phyloP scores from a whole-genome alignment of 2,113 vertebrate genomes.

The Mastomys coucha region DNA sequence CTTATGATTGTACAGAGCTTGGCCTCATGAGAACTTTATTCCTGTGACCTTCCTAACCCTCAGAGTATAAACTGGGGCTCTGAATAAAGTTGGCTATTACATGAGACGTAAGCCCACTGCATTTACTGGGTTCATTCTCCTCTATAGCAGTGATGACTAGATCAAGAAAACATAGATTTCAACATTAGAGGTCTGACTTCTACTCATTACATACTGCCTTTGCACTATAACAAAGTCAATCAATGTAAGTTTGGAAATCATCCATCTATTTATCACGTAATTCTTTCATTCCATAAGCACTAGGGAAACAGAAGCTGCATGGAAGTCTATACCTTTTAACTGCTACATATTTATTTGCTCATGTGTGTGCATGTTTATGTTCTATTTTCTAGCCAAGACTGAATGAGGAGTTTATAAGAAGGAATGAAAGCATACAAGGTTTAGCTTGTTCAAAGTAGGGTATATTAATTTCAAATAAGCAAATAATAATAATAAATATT shows the following conservation, averaged over 20 bases:
- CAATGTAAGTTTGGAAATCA: not conserved
- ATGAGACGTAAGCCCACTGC: not conserved
- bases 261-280: not conserved
- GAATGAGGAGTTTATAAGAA: not conserved
- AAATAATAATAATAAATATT: not conserved
- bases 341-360: constrained; percentile 37
- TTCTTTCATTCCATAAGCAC: not conserved
- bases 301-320: not conserved
- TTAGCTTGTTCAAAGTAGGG: not conserved
- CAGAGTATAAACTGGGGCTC: not conserved
- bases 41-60: too few species aligned
- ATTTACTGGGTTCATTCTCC: too few species aligned
- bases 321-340: not conserved
- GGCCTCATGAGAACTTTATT: not conserved
- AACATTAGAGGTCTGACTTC: not conserved
- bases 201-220: not conserved
- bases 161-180: not conserved
- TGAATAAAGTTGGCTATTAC: not conserved
- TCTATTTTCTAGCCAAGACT: not conserved
- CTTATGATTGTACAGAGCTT: not conserved
- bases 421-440: not conserved
- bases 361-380: not conserved
- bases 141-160: not conserved
- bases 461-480: not conserved
- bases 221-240: not conserved